Evolutionary conservation across 2,113 vertebrate species (phyloP), one percentile per base, ranked within the genome.

Genomic region (Tauraco erythrolophus): DNA sequence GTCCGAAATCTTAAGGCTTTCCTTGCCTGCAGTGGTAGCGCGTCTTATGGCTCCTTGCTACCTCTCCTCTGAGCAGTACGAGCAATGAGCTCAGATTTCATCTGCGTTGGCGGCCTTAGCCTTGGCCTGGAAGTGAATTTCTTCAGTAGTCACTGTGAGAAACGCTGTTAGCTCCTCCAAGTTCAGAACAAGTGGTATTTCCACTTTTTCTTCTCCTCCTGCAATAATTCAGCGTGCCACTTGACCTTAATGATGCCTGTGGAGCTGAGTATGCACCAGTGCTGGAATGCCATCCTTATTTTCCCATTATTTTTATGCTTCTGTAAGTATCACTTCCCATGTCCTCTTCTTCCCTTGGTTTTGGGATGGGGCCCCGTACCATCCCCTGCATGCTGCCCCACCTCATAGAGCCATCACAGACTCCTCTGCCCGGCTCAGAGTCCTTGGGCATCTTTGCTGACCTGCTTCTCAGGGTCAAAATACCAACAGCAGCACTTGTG

Each of bases 381-480:
- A 2, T 50, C 7, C 58, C 17, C 53, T 46, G 19, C 0, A 0
- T 33, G 39, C 23, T 81, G 66, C 5, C 45, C 33, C 11, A 35
- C 10, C 9, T 2, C 0, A 1, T 5, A 28, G 13, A 70, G 19
- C 11, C 66, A 35, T 6, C 14, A 0, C 16, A 5, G 31, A 8
- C 5, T 50, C 19, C 43, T 48, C 50, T 24, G 28, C 31, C 25
- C 0, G 0, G 4, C 17, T 41, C 7, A 8, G 13, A 3, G 5
- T 35, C 53, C 53, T 51, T 9, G 21, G 18, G 16, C 14, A 16
- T 30, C 41, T 61, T 35, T 53, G 17, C 15, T 53, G 45, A 33
- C 23, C 13, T 54, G 13, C 16, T 81, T 18, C 53, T 68, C 37
- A 3, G 5, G 6, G 15, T 12, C 14, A 11, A 3, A 19, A 24